phyloP scores from a whole-genome alignment of 1,140 invertebrate genomes.

The Triops longicaudatus region DNA sequence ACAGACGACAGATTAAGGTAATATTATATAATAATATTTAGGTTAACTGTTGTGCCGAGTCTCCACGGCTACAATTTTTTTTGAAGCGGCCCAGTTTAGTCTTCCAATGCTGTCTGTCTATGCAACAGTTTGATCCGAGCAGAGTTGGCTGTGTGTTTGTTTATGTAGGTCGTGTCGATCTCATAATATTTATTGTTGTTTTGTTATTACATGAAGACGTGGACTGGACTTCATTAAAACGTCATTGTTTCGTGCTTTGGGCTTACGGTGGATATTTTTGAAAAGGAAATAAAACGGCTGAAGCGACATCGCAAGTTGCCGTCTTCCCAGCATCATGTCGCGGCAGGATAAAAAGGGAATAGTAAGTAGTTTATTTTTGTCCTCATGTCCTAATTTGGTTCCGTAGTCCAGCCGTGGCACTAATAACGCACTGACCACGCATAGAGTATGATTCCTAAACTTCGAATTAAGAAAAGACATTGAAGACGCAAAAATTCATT shows the following conservation, averaged over 20 bases:
- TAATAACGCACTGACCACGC: no score
- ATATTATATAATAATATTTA: neutral
- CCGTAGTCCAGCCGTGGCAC: no score
- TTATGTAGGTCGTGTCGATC: conserved; percentile 2
- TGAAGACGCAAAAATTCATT: neutral
- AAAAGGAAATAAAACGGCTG: neutral
- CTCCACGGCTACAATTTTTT: no score
- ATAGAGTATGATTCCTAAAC: no score
- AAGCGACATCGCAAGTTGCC: neutral
- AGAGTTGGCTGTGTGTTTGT: neutral
- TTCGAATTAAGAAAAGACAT: neutral
- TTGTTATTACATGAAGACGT: neutral
- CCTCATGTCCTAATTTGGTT: neutral
- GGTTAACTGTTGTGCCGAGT: neutral
- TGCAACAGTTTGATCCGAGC: neutral
- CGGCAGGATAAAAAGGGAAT: conserved; percentile 21
- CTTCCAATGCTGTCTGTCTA: neutral
- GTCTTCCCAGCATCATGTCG: neutral
- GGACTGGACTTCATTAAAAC: neutral
- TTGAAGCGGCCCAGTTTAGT: neutral
- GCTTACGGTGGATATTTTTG: neutral
- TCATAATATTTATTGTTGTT: neutral
- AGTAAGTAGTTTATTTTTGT: neutral
- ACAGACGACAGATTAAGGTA: neutral
- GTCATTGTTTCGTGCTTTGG: neutral